Evolutionary conservation across 1,140 invertebrate species (phyloP).

Genomic region (Hydropsyche tenuis): DNA sequence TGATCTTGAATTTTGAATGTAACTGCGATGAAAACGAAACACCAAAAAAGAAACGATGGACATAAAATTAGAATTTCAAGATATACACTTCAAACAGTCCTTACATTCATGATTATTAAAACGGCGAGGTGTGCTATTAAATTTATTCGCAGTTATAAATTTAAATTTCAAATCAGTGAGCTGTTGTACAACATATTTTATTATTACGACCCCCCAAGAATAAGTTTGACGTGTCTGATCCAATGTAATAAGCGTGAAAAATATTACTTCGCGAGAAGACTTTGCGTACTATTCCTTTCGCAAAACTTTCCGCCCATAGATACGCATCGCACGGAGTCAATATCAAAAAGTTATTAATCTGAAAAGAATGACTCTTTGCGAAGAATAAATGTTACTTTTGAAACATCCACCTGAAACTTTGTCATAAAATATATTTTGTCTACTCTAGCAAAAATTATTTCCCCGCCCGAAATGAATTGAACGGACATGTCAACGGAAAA

Average conservation of each 20-base stretch:
- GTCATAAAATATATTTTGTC: not conserved
- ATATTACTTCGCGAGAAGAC: conserved; percentile 20
- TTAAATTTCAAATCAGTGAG: conserved; percentile 3
- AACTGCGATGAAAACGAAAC: too few relatives aligned
- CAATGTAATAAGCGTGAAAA: conserved; percentile 24
- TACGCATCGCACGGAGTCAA: conserved; percentile 22
- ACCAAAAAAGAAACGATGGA: too few relatives aligned
- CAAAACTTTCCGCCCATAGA: conserved; percentile 4
- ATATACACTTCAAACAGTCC: too few relatives aligned
- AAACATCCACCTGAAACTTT: not conserved
- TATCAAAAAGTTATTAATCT: conserved; percentile 28
- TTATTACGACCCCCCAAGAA: conserved; percentile 6
- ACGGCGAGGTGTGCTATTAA: too few relatives aligned
- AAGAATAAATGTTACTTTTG: conserved; percentile 19
- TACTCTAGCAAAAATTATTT: not conserved
- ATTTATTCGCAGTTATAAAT: too few relatives aligned
- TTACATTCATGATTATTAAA: too few relatives aligned
- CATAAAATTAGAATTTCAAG: too few relatives aligned
- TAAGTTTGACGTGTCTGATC: conserved; percentile 26
- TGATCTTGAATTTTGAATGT: too few relatives aligned
- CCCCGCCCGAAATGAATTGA: not conserved
- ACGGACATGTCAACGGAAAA: too few relatives aligned
- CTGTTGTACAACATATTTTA: conserved; percentile 10
- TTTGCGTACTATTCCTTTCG: not conserved
- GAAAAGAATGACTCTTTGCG: conserved; percentile 14